Conservation (phyloP, 2,113 vertebrate genomes). For the Bos indicus region DNA sequence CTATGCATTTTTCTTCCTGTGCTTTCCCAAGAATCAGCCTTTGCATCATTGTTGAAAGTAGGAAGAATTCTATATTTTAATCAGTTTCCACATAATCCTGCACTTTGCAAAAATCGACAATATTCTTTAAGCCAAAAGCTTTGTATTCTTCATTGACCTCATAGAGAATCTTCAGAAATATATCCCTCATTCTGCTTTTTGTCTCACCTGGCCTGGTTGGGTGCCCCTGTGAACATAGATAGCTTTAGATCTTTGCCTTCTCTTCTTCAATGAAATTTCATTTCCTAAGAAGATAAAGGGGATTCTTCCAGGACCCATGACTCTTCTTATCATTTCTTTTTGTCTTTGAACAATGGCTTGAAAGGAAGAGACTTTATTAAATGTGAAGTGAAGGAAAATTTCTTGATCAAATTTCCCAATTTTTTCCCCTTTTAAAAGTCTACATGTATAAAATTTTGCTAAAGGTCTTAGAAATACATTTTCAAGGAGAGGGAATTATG, state of each 20-base stretch:
- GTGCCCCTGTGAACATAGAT: background rate
- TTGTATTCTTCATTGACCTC: constrained; percentile 39
- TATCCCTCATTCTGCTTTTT: background rate
- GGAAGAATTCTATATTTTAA: constrained; percentile 1
- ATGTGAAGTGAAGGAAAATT: constrained; percentile 43
- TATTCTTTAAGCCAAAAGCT: constrained; percentile 8
- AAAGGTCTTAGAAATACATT: constrained; percentile 36
- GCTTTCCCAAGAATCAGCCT: background rate
- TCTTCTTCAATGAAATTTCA: constrained; percentile 51
- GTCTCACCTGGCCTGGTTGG: background rate
- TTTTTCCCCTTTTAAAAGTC: background rate
- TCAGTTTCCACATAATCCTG: constrained; percentile 1
- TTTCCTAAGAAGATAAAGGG: constrained; percentile 64
- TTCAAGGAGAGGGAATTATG: constrained; percentile 7
- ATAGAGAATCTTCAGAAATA: constrained; percentile 35
- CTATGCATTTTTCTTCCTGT: background rate
- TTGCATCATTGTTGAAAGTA: background rate
- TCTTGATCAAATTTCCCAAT: constrained; percentile 33
- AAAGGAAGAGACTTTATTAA: constrained; percentile 62
- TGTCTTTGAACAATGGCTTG: constrained; percentile 62
- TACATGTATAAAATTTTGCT: constrained; percentile 42
- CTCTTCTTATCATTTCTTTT: constrained; percentile 45
- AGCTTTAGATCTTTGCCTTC: constrained; percentile 57
- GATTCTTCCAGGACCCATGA: constrained; percentile 2
- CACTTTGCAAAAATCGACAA: background rate